These are phyloP conservation scores for Colletes collaris DNA, from an alignment of 2,888 invertebrate genomes.

Conservation along the genomic window DNA sequence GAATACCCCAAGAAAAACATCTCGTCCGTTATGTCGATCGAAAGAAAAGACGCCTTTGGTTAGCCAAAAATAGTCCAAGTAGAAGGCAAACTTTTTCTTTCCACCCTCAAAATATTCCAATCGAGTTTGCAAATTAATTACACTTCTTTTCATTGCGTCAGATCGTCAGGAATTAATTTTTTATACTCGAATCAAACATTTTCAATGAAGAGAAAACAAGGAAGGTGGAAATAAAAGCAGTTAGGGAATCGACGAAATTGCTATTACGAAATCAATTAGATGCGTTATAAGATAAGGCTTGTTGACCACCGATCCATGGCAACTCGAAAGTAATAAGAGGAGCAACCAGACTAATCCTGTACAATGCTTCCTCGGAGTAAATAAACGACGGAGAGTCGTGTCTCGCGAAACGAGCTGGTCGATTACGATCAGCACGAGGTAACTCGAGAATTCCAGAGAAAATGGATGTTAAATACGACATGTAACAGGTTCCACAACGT, in stretches of 20 bases:
- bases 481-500: conserved; percentile 61
- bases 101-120: too few relatives aligned
- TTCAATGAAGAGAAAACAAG: too few relatives aligned
- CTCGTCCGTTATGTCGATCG: too few relatives aligned
- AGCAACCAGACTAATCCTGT: conserved; percentile 44
- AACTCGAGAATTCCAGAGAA: conserved; percentile 60
- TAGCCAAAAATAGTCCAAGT: too few relatives aligned
- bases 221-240: too few relatives aligned
- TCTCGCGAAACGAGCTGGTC: conserved; percentile 36
- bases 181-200: too few relatives aligned
- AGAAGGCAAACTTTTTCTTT: too few relatives aligned
- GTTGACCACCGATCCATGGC: conserved; percentile 14
- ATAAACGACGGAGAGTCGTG: conserved; percentile 35
- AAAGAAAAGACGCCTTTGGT: too few relatives aligned
- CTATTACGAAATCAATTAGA: conserved; percentile 53
- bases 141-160: too few relatives aligned
- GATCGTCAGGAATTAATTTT: too few relatives aligned
- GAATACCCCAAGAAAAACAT: too few relatives aligned
- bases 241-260: conserved; percentile 31
- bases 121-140: too few relatives aligned
- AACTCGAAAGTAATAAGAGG: conserved; percentile 18
- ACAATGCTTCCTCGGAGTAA: conserved; percentile 40
- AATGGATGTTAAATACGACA: conserved; percentile 59
- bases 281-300: background rate
- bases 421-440: conserved; percentile 57